These are phyloP conservation scores for Drosophila lacteicornis DNA, from an alignment of 1,140 invertebrate genomes.

Conservation along the genomic window DNA sequence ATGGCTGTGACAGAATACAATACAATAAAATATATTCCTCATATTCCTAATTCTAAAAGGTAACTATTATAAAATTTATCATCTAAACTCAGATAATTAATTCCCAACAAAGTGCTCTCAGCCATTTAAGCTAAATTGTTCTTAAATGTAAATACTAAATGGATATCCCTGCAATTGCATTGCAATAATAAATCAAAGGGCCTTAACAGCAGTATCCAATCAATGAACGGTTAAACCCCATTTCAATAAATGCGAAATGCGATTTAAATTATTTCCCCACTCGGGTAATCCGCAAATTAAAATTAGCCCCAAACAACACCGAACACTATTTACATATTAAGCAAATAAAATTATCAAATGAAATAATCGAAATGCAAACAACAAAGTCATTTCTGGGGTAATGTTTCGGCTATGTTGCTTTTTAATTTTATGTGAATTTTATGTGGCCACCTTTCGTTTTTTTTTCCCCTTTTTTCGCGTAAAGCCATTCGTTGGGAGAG, in stretches of 20 bases:
- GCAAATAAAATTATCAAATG: conserved; percentile 53
- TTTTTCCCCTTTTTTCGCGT: neutral
- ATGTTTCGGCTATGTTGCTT: conserved; percentile 12
- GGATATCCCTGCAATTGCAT: conserved; percentile 14
- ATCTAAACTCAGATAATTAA: neutral
- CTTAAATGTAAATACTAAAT: conserved; percentile 29
- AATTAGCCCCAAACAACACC: conserved; percentile 46
- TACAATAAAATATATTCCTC: neutral
- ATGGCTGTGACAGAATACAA: neutral
- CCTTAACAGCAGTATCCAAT: conserved; percentile 30
- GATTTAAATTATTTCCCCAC: conserved; percentile 49
- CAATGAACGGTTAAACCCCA: conserved; percentile 18
- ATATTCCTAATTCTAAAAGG: too few species aligned
- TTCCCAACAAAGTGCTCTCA: neutral
- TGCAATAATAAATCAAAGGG: conserved; percentile 53
- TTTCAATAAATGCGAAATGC: conserved; percentile 18
- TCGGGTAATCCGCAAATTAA: conserved; percentile 47
- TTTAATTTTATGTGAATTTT: conserved; percentile 20
- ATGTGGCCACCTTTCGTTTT: conserved; percentile 22
- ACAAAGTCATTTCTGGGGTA: conserved; percentile 37
- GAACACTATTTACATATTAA: conserved; percentile 50
- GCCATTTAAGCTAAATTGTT: neutral
- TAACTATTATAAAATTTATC: neutral
- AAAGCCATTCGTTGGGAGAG: conserved; percentile 11
- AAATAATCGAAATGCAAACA: conserved; percentile 53